Base-by-base conservation (phyloP, 2,888 invertebrate genomes). In the Eumacrocentrus americanus region DNA sequence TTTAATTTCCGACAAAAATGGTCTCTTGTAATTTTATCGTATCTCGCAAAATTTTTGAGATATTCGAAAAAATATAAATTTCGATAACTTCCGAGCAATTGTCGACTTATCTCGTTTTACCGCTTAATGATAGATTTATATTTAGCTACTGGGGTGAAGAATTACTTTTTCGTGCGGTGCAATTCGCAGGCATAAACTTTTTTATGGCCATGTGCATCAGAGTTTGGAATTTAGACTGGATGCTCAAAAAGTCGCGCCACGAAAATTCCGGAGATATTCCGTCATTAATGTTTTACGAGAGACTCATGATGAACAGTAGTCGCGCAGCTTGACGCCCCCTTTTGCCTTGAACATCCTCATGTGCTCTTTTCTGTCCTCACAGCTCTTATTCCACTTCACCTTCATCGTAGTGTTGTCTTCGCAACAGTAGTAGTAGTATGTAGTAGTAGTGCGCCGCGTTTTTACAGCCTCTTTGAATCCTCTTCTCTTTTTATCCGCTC, bases 401-500 rank as follows among this genome's bases (percentile, higher is more conserved):
- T n/a, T n/a, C n/a, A n/a, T n/a, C n/a, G n/a, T n/a, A n/a, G n/a
- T n/a, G n/a, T n/a, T n/a, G n/a, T n/a, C n/a, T n/a, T n/a, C n/a
- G n/a, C n/a, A n/a, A n/a, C n/a, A n/a, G n/a, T n/a, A n/a, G n/a
- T n/a, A n/a, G n/a, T n/a, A n/a, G n/a, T n/a, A n/a, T n/a, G n/a
- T n/a, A n/a, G n/a, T n/a, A n/a, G n/a, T n/a, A n/a, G n/a, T n/a
- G n/a, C n/a, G 6, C 5, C 20, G 47, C 22, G 47, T 16, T 3
- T 47, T 52, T 9, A 20, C 42, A 18, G 7, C 12, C 16, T 48
- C 60, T 55, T 7, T 18, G 23, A 4, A 35, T 51, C n/a, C 14
- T 48, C 50, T 44, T 54, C 51, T 35, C 37, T 56, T n/a, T 22
- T 22, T 25, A 34, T 4, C 29, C 7, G 14, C 44, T 51, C 23